These are phyloP conservation scores for Falco berigora DNA, from an alignment of 2,797 vertebrate species.

Conservation along the genomic window DNA sequence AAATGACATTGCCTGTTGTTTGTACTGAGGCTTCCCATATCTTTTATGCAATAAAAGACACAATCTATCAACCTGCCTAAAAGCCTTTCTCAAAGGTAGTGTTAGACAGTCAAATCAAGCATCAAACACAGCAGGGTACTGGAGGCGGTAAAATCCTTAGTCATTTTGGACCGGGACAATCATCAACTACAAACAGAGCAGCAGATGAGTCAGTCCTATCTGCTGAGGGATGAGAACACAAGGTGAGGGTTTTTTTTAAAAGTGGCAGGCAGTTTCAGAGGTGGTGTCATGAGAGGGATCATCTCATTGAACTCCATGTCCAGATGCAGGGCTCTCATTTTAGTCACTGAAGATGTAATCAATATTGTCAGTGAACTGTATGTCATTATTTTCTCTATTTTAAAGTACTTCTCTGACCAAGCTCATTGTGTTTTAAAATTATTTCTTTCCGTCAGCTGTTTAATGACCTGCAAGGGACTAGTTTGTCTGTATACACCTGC, in stretches of 20 bases:
- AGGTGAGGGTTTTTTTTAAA: not conserved
- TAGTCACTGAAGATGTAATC: not conserved
- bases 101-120: not conserved
- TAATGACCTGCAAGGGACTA: not conserved
- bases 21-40: not conserved
- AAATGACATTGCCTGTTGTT: not conserved
- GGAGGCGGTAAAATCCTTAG: not conserved
- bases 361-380: not conserved
- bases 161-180: not conserved
- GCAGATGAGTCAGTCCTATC: not conserved
- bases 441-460: not conserved
- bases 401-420: not conserved
- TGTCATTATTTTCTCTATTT: not conserved
- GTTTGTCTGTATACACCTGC: not conserved
- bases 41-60: not conserved
- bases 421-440: not conserved
- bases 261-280: not conserved
- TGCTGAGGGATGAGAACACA: not conserved
- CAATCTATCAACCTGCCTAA: not conserved
- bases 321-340: not conserved
- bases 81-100: not conserved
- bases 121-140: not conserved
- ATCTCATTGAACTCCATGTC: not conserved
- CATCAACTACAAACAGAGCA: not conserved
- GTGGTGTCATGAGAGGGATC: not conserved